phyloP scores from a whole-genome alignment of 2,797 vertebrate genomes.

The Novumbra hubbsi region DNA sequence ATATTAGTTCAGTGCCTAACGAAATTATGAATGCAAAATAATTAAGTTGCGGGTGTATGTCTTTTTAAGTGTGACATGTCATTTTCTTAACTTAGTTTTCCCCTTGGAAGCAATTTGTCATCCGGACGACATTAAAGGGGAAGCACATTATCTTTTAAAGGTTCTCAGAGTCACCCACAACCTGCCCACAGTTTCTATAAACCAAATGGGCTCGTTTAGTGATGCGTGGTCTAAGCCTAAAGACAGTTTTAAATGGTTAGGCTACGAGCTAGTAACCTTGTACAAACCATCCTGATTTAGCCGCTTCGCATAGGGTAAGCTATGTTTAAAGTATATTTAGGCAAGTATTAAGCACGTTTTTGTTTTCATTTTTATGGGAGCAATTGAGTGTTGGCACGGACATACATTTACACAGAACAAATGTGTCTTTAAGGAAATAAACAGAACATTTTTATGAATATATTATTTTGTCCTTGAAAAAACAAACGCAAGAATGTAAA shows the following conservation, averaged over 20 bases:
- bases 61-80: constrained; percentile 64
- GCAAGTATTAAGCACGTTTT: background rate
- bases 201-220: constrained; percentile 77
- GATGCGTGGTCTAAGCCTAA: constrained; percentile 34
- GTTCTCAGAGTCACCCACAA: constrained; percentile 75
- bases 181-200: constrained; percentile 76
- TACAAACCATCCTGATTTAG: too few species aligned
- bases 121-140: constrained; percentile 78
- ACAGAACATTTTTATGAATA: too few species aligned
- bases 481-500: background rate
- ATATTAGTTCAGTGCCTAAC: constrained; percentile 33
- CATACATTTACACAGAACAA: constrained; percentile 9
- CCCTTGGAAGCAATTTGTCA: constrained; percentile 82
- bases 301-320: background rate
- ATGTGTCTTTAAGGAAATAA: background rate
- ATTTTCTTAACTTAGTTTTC: constrained; percentile 73
- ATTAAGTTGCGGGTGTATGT: constrained; percentile 58
- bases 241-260: constrained; percentile 25
- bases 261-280: constrained; percentile 19
- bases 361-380: background rate
- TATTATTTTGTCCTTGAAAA: too few species aligned
- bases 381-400: background rate
- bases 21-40: constrained; percentile 62
- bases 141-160: constrained; percentile 81
- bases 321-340: background rate